A percentile compares a stretch with the other conserved stretches of the same genome.
Conservation (phyloP, 1,140 invertebrate genomes). For the Apis cerana region DNA sequence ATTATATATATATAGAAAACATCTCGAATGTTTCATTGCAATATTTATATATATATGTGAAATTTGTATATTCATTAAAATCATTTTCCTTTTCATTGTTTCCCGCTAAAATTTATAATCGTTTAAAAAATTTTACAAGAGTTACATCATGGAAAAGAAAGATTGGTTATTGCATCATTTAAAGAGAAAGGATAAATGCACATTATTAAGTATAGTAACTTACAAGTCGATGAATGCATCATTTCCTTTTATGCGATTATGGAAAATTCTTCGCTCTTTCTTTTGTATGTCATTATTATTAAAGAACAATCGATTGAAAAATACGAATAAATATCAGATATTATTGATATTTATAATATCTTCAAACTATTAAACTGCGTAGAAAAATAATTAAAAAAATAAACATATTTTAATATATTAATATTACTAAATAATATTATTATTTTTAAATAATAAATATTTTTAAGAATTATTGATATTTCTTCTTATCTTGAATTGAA, state of each 20-base stretch:
- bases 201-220: constrained; percentile 27
- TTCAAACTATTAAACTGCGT: no score
- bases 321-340: not conserved
- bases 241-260: constrained; percentile 24
- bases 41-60: not conserved
- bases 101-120: not conserved
- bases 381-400: no score
- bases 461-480: not conserved
- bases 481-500: not conserved
- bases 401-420: not conserved
- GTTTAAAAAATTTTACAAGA: constrained; percentile 18
- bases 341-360: not conserved
- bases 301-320: not conserved
- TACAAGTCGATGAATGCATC: constrained; percentile 6
- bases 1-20: no score
- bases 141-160: constrained; percentile 35
- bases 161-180: constrained; percentile 28
- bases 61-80: not conserved
- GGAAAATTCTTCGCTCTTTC: constrained; percentile 4
- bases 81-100: not conserved
- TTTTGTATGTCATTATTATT: not conserved
- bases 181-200: constrained; percentile 25
- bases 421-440: not conserved
- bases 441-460: not conserved
- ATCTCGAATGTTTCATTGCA: no score